Conservation (phyloP, 1,140 invertebrate genomes). For the Pteromalus puparum region DNA sequence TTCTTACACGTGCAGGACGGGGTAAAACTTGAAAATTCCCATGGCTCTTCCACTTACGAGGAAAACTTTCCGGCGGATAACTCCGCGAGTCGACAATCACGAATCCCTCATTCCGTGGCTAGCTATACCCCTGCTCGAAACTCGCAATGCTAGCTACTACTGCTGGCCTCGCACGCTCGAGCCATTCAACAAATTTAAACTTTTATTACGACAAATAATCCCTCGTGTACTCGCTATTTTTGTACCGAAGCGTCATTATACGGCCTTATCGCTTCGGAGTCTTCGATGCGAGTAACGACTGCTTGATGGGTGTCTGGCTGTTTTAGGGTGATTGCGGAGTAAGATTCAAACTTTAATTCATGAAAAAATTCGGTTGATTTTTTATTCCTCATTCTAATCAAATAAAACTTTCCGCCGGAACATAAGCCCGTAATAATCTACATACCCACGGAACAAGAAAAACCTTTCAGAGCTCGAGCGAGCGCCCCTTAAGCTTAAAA, state of each 20-base stretch:
- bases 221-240: conserved; percentile 5
- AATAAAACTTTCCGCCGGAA: neutral
- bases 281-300: neutral
- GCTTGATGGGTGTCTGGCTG: too few relatives aligned
- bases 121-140: neutral
- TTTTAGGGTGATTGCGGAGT: too few relatives aligned
- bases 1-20: neutral
- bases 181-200: conserved; percentile 54
- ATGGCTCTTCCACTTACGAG: conserved; percentile 47
- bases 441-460: neutral
- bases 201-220: conserved; percentile 50
- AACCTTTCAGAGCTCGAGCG: neutral
- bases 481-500: neutral
- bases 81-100: conserved; percentile 56
- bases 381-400: neutral
- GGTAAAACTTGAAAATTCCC: conserved; percentile 21
- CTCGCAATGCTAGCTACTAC: neutral
- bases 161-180: conserved; percentile 30
- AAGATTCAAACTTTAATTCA: too few relatives aligned
- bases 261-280: neutral
- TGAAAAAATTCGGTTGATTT: neutral
- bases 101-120: conserved; percentile 56
- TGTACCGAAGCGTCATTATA: conserved; percentile 11
- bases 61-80: conserved; percentile 55
- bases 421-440: neutral